phyloP scores from a whole-genome alignment of 2,888 invertebrate species.

The Eupithecia insigniata region DNA sequence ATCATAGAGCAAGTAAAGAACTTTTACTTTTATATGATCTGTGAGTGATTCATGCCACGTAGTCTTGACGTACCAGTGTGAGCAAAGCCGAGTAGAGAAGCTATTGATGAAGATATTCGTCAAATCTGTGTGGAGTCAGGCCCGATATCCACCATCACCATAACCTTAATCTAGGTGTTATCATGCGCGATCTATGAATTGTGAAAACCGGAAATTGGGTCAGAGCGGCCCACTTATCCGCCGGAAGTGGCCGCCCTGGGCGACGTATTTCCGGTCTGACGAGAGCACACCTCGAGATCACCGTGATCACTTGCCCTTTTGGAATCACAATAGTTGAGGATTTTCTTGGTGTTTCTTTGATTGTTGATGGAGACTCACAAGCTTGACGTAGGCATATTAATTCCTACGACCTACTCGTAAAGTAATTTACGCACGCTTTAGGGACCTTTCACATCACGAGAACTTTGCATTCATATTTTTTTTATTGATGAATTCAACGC shows the following conservation, averaged over 20 bases:
- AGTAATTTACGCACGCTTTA: background rate
- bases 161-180: conserved; percentile 51
- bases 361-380: background rate
- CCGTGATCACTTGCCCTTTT: conserved; percentile 42
- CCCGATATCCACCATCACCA: conserved; percentile 20
- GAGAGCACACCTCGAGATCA: conserved; percentile 68
- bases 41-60: background rate
- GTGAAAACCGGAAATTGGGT: conserved; percentile 80
- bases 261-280: conserved; percentile 77
- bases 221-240: conserved; percentile 72
- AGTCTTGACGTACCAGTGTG: background rate
- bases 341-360: conserved; percentile 10
- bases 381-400: background rate
- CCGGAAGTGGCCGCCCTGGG: conserved; percentile 75
- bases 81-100: background rate
- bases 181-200: conserved; percentile 72
- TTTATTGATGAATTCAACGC: too few relatives aligned
- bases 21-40: background rate
- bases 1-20: background rate
- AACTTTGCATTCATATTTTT: background rate
- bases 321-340: conserved; percentile 28
- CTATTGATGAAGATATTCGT: background rate
- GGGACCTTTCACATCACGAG: background rate
- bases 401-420: background rate
- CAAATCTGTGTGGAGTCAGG: background rate